Conservation (phyloP, 2,113 vertebrate species). For the Rhabdornis inornatus region DNA sequence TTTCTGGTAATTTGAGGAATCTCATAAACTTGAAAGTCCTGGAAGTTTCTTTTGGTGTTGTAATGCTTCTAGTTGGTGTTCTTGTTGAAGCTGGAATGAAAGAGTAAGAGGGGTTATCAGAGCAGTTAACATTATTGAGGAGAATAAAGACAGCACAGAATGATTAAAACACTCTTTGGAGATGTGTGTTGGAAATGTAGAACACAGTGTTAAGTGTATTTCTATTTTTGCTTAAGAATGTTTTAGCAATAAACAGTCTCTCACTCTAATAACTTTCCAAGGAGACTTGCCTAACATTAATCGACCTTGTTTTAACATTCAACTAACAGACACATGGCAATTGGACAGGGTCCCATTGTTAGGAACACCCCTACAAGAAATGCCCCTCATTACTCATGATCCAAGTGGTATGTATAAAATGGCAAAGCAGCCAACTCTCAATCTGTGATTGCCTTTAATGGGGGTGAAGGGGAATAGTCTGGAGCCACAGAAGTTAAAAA, state of each 20-base stretch:
- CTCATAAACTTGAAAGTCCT: neutral
- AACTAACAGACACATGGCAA: slow-evolving; percentile 54
- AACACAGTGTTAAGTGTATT: slow-evolving; percentile 26
- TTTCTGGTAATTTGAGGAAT: neutral
- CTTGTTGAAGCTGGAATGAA: neutral
- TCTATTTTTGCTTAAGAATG: slow-evolving; percentile 68
- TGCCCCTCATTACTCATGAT: slow-evolving; percentile 61
- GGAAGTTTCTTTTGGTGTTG: neutral
- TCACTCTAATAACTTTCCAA: slow-evolving; percentile 61
- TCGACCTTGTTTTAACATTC: slow-evolving; percentile 65
- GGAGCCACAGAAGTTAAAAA: slow-evolving; percentile 32
- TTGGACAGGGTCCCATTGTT: slow-evolving; percentile 41
- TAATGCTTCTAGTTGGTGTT: neutral
- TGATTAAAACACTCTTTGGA: neutral
- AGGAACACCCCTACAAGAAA: slow-evolving; percentile 53
- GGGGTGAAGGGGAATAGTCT: neutral
- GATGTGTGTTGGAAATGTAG: neutral
- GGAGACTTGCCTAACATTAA: slow-evolving; percentile 58
- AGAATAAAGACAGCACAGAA: slow-evolving; percentile 12
- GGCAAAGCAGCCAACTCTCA: slow-evolving; percentile 35
- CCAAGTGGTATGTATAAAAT: slow-evolving; percentile 17
- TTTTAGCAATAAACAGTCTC: slow-evolving; percentile 57
- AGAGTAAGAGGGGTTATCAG: neutral
- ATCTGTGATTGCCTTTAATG: slow-evolving; percentile 56
- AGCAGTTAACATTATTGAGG: neutral